phyloP scores from a whole-genome alignment of 2,797 vertebrate species.

The Odontamblyopus lacepedii region DNA sequence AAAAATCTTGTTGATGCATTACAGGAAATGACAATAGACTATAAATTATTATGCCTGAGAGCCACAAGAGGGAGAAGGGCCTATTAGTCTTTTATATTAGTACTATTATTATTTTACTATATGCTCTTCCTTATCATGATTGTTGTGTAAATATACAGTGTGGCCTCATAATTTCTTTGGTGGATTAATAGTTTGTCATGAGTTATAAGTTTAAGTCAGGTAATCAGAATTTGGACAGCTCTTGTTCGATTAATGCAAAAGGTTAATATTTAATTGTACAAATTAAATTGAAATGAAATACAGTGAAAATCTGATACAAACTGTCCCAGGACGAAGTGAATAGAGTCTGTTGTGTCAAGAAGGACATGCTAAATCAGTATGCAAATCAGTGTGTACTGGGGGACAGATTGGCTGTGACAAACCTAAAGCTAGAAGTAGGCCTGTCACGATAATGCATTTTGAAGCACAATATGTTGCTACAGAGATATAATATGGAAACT shows the following conservation, averaged over 20 bases:
- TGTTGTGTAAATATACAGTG: too few species aligned
- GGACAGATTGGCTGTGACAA: not conserved
- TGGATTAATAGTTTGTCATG: not conserved
- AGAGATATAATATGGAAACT: too few species aligned
- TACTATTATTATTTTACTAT: too few species aligned
- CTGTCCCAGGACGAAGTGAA: not conserved
- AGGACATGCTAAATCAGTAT: slow-evolving; percentile 1
- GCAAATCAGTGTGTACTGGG: not conserved
- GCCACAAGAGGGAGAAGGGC: too few species aligned
- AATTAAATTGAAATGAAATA: not conserved
- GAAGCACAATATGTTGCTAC: too few species aligned
- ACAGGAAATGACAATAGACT: not conserved
- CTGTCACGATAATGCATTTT: too few species aligned
- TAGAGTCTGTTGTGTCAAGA: not conserved
- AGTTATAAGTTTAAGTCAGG: not conserved
- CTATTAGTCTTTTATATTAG: not conserved
- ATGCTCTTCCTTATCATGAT: too few species aligned
- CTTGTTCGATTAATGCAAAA: not conserved
- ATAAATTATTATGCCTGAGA: too few species aligned
- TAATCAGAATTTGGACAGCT: not conserved
- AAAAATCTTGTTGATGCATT: too few species aligned
- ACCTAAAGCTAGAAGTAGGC: not conserved
- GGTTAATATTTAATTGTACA: not conserved
- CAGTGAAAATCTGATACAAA: not conserved
- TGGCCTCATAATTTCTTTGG: not conserved